Evolutionary conservation across 2,888 invertebrate species (phyloP), one percentile per base, ranked within the genome.

Genomic region (Hirtodrosophila alboralis): DNA sequence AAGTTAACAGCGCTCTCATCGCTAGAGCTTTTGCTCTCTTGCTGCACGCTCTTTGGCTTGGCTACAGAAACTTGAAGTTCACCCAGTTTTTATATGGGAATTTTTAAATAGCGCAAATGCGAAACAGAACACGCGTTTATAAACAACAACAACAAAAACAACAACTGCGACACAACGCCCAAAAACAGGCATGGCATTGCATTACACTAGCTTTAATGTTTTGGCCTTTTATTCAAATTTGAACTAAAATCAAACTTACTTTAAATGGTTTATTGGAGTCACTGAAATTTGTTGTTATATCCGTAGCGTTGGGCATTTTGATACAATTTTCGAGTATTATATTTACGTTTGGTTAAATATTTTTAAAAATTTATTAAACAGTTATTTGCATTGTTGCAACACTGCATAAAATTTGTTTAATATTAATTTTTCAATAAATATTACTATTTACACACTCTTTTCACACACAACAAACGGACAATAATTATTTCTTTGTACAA

Each of bases 211-310:
- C 8, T 40, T 27, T 38, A 27, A n/a, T 31, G 27, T 3, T 21
- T 10, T 31, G 10, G 30, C 41, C 27, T 36, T 45, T 38, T 1
- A 6, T 14, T 48, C n/a, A 5, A 41, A 47, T 16, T 26, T 18
- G 44, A 40, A 30, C 14, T 26, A 30, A 27, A 26, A 21, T 7
- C 6, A 12, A 40, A 84, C 79, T 85, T 79, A 79, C 79, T 83
- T 85, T 80, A 44, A 80, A 80, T 43, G 79, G 84, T 61, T 75
- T 85, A 49, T 73, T 72, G 27, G 76, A 78, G 38, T 81, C 85
- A 30, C 36, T 62, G 10, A 43, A 44, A 37, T 60, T 84, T 51
- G 63, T 52, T 63, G 67, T 58, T 16, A 54, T 54, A 58, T 85
- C 79, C 64, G 49, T 66, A 31, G 62, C 68, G 56, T 83, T 75